Evolutionary conservation across 2,888 invertebrate species (phyloP).

Genomic region (Thereva nobilitata): DNA sequence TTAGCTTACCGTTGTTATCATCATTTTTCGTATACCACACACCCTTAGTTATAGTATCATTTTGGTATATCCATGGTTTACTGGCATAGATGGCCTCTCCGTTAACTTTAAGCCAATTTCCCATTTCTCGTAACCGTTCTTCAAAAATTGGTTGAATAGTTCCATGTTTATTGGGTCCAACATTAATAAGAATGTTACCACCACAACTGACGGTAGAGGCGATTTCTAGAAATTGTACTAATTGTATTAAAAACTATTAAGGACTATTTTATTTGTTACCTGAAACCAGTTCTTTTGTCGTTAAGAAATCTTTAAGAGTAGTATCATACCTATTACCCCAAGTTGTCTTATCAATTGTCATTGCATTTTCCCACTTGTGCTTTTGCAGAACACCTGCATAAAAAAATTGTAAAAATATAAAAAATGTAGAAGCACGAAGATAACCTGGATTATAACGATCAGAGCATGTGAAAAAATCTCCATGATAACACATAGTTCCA

Average conservation of each 20-base stretch:
- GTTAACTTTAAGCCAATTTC: slow-evolving; percentile 78
- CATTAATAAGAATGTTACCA: slow-evolving; percentile 69
- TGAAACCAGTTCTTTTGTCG: slow-evolving; percentile 68
- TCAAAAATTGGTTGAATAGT: slow-evolving; percentile 83
- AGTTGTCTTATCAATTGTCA: slow-evolving; percentile 83
- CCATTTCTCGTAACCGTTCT: slow-evolving; percentile 78
- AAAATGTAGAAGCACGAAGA: no score
- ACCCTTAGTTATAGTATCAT: slow-evolving; percentile 71
- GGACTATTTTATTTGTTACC: not conserved
- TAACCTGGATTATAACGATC: slow-evolving; percentile 51
- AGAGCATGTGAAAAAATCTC: slow-evolving; percentile 82
- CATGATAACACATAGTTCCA: slow-evolving; percentile 79
- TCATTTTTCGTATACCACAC: slow-evolving; percentile 74
- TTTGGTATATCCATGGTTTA: slow-evolving; percentile 79
- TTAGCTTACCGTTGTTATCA: slow-evolving; percentile 47
- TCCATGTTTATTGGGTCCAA: slow-evolving; percentile 89
- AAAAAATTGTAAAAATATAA: no score
- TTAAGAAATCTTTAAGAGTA: slow-evolving; percentile 68
- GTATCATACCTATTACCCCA: slow-evolving; percentile 86
- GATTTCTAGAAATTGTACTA: slow-evolving; percentile 66
- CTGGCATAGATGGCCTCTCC: slow-evolving; percentile 85
- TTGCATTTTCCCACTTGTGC: slow-evolving; percentile 96
- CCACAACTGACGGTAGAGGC: slow-evolving; percentile 82
- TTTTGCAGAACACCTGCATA: slow-evolving; percentile 63
- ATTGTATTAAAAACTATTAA: not conserved